phyloP scores from a whole-genome alignment of 1,140 invertebrate species.

The Triops longicaudatus region DNA sequence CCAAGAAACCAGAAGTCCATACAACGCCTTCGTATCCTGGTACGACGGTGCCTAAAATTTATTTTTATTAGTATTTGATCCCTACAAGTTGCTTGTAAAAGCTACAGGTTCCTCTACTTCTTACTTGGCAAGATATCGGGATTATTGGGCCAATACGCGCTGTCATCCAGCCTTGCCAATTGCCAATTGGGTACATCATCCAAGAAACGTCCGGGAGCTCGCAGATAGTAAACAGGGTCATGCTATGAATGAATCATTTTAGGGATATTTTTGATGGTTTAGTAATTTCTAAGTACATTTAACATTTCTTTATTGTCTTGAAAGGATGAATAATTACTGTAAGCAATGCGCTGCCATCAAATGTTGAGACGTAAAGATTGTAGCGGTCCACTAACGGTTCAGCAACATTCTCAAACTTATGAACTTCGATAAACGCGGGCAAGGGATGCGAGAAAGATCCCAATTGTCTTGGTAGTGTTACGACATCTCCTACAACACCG shows the following conservation, averaged over 20 bases:
- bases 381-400: slow-evolving; percentile 31
- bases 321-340: neutral
- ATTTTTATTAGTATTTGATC: neutral
- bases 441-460: slow-evolving; percentile 19
- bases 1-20: slow-evolving; percentile 41
- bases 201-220: slow-evolving; percentile 33
- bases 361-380: slow-evolving; percentile 35
- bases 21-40: slow-evolving; percentile 34
- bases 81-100: neutral
- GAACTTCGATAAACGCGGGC: slow-evolving; percentile 35
- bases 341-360: slow-evolving; percentile 30
- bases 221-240: slow-evolving; percentile 34
- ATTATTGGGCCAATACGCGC: slow-evolving; percentile 36
- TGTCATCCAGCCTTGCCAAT: slow-evolving; percentile 33
- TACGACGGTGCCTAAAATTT: slow-evolving; percentile 29
- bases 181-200: slow-evolving; percentile 33
- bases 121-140: slow-evolving; percentile 35
- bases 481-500: neutral
- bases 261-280: neutral
- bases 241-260: slow-evolving; percentile 18
- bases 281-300: slow-evolving; percentile 22
- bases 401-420: slow-evolving; percentile 30
- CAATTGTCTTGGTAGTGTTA: slow-evolving; percentile 27
- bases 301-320: neutral
- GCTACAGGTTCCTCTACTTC: neutral